phyloP scores from a whole-genome alignment of 2,113 vertebrate genomes.

The Apus apus region DNA sequence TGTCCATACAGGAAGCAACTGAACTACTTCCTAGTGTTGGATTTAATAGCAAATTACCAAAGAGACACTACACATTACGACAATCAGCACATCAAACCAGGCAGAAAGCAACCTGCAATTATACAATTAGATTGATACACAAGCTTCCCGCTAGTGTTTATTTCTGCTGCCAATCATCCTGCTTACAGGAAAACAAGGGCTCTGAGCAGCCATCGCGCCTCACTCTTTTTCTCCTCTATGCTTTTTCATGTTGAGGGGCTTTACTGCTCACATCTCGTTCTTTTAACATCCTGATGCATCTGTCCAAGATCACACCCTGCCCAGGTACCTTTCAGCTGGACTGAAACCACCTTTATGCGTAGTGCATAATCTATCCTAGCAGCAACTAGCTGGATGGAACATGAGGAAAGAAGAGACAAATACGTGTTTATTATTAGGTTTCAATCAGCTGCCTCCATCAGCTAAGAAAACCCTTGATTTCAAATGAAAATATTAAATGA shows the following conservation, averaged over 20 bases:
- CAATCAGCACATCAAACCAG: conserved; percentile 64
- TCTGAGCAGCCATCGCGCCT: not conserved
- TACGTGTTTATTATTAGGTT: not conserved
- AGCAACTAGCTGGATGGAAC: not conserved
- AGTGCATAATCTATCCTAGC: not conserved
- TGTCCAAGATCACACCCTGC: not conserved
- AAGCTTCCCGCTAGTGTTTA: conserved; percentile 67
- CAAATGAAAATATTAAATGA: not conserved
- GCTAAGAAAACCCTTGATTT: not conserved
- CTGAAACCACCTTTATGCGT: not conserved
- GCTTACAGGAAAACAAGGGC: conserved; percentile 72
- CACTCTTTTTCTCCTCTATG: not conserved
- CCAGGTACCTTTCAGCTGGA: not conserved
- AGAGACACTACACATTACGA: conserved; percentile 53
- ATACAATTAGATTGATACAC: conserved; percentile 73
- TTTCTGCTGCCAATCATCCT: conserved; percentile 67
- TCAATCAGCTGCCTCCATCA: no score
- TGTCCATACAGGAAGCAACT: not conserved
- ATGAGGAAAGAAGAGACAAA: not conserved
- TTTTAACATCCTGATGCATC: not conserved
- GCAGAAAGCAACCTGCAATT: conserved; percentile 72
- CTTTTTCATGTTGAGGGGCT: not conserved
- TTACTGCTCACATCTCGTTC: not conserved
- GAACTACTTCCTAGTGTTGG: conserved; percentile 19
- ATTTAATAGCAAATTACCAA: conserved; percentile 52